Conservation (phyloP, 2,113 vertebrate species). For the Triplophysa rosa region DNA sequence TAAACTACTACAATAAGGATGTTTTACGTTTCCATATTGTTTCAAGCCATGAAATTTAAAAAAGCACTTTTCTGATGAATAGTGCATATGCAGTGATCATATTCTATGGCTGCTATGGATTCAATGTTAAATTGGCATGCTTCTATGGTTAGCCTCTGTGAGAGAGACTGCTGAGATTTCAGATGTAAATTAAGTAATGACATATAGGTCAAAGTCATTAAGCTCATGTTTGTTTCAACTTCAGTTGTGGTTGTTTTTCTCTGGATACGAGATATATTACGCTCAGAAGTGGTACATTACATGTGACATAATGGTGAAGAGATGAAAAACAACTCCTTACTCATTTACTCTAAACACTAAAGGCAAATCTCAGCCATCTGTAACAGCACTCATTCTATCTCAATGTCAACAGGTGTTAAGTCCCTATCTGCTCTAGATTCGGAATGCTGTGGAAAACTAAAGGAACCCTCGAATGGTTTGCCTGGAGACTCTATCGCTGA, state of each 20-base stretch:
- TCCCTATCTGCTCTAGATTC: slow-evolving; percentile 69
- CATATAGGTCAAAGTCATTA: not conserved
- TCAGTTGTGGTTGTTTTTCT: slow-evolving; percentile 10
- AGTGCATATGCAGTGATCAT: not conserved
- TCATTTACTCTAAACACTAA: not conserved
- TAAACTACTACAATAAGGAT: not conserved
- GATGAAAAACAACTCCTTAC: too few species aligned
- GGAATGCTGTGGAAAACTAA: slow-evolving; percentile 75
- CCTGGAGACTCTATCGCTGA: slow-evolving; percentile 73
- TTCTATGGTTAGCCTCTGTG: too few species aligned
- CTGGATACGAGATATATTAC: not conserved
- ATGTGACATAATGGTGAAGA: too few species aligned
- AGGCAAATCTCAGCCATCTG: not conserved
- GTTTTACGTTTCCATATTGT: not conserved
- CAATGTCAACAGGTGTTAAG: slow-evolving; percentile 76
- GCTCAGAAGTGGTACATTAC: too few species aligned
- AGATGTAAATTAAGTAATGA: not conserved
- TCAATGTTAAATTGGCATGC: too few species aligned
- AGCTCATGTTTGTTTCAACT: slow-evolving; percentile 20
- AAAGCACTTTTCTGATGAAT: not conserved
- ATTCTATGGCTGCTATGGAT: not conserved
- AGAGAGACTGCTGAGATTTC: too few species aligned
- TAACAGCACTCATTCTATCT: not conserved
- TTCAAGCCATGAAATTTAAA: not conserved
- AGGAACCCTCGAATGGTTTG: slow-evolving; percentile 57